A percentile compares a stretch with the other conserved stretches of the same genome.
Conservation (phyloP, 2,888 invertebrate genomes). For the Drosophila yooni region DNA sequence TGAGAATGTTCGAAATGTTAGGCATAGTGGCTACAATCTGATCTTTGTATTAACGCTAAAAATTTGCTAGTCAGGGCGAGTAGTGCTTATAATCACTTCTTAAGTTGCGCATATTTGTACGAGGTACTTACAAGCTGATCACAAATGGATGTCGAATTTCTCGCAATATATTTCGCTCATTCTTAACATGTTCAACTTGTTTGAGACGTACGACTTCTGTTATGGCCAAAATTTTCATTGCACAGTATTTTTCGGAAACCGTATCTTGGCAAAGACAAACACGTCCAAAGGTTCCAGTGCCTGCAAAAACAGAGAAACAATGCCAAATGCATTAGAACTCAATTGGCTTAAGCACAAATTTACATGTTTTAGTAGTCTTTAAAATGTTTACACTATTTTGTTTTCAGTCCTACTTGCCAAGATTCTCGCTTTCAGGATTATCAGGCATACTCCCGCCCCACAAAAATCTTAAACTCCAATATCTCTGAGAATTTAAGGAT, state of each 20-base stretch:
- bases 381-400: not conserved
- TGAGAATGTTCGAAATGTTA: not conserved
- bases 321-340: not conserved
- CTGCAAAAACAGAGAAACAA: slow-evolving; percentile 85
- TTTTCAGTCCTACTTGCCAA: not conserved
- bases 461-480: not conserved
- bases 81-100: not conserved
- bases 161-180: slow-evolving; percentile 96
- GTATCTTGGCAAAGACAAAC: slow-evolving; percentile 96
- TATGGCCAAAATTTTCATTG: slow-evolving; percentile 97
- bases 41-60: not conserved
- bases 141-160: slow-evolving; percentile 98
- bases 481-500: not conserved
- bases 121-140: slow-evolving; percentile 92
- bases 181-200: slow-evolving; percentile 98
- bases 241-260: slow-evolving; percentile 92
- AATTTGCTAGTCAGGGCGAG: not conserved
- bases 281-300: slow-evolving; percentile 98
- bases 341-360: not conserved
- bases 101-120: not conserved
- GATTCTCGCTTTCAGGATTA: not conserved
- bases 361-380: not conserved
- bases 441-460: not conserved
- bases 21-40: not conserved
- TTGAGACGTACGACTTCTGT: slow-evolving; percentile 96